Percentiles rank a stretch among this genome's conserved stretches.
These are phyloP conservation scores for Drosophila peninsularis DNA, from an alignment of 2,888 invertebrate species.

Conservation along the genomic window DNA sequence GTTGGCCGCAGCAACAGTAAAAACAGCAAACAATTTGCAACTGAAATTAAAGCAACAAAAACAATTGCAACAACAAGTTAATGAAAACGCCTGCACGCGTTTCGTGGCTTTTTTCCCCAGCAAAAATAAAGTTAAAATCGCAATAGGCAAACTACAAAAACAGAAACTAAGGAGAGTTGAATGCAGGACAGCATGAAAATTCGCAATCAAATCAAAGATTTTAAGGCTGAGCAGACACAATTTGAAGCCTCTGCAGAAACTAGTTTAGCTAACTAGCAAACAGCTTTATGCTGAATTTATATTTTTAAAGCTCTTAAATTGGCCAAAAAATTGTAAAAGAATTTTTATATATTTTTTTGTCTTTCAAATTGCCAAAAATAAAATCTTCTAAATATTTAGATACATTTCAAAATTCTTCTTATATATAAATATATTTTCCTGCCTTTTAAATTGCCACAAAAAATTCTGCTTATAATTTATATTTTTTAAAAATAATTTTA, in stretches of 20 bases:
- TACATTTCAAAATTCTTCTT: no score
- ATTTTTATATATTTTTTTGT: no score
- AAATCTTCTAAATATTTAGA: no score
- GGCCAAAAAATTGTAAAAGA: not conserved
- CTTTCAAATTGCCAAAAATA: no score
- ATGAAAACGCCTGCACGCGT: conserved; percentile 64
- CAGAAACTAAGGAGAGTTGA: not conserved
- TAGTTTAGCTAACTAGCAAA: not conserved
- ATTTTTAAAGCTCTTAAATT: not conserved
- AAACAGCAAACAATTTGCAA: conserved; percentile 47
- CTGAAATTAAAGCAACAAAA: conserved; percentile 44
- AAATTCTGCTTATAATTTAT: no score
- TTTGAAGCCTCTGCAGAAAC: not conserved
- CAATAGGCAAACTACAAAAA: conserved; percentile 18
- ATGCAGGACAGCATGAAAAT: not conserved
- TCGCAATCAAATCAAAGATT: not conserved
- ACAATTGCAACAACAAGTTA: conserved; percentile 75
- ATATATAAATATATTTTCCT: no score
- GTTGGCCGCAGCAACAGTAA: conserved; percentile 39
- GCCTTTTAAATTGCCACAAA: no score
- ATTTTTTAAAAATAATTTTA: no score
- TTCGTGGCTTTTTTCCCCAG: conserved; percentile 24
- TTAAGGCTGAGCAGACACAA: not conserved
- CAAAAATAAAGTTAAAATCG: conserved; percentile 6
- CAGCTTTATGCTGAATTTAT: not conserved